These are phyloP conservation scores for Channa striata DNA, from an alignment of 2,797 vertebrate genomes.

Conservation along the genomic window DNA sequence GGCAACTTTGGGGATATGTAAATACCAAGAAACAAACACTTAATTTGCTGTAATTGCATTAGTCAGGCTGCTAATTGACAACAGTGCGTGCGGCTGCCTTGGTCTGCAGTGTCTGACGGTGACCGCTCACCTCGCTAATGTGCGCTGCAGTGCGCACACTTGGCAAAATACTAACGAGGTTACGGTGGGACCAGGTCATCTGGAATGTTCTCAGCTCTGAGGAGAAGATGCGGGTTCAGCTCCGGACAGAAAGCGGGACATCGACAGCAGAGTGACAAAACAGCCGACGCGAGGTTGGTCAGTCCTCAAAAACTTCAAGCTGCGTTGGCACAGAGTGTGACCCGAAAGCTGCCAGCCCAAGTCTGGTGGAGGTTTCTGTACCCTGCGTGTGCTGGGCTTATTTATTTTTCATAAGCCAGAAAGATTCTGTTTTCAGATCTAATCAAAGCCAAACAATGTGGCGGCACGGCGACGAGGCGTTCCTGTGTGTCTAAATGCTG, in stretches of 20 bases:
- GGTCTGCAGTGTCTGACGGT: conserved; percentile 64
- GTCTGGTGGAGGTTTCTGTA: conserved; percentile 1
- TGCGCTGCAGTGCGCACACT: conserved; percentile 52
- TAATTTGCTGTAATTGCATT: conserved; percentile 81
- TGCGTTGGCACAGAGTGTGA: conserved; percentile 16
- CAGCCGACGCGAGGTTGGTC: conserved; percentile 53
- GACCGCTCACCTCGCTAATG: conserved; percentile 74
- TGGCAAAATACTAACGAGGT: conserved; percentile 76
- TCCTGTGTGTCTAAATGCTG: conserved; percentile 51
- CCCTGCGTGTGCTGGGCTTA: conserved; percentile 42
- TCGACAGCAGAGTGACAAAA: conserved; percentile 37
- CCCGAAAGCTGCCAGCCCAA: background rate
- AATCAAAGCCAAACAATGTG: conserved; percentile 75
- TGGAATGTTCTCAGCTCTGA: conserved; percentile 46
- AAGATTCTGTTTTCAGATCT: conserved; percentile 65
- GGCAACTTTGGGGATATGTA: conserved; percentile 85
- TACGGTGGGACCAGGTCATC: conserved; percentile 56
- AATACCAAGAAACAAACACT: conserved; percentile 88
- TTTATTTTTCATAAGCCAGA: conserved; percentile 65
- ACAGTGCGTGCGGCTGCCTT: conserved; percentile 70
- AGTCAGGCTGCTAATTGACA: conserved; percentile 80
- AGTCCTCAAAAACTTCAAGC: conserved; percentile 23
- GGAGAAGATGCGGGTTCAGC: conserved; percentile 42
- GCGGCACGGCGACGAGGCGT: conserved; percentile 59
- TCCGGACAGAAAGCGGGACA: conserved; percentile 24